Percentiles rank a stretch among this genome's conserved stretches.
Conservation (phyloP, 2,113 vertebrate species). For the Coptodon bakossiorum region DNA sequence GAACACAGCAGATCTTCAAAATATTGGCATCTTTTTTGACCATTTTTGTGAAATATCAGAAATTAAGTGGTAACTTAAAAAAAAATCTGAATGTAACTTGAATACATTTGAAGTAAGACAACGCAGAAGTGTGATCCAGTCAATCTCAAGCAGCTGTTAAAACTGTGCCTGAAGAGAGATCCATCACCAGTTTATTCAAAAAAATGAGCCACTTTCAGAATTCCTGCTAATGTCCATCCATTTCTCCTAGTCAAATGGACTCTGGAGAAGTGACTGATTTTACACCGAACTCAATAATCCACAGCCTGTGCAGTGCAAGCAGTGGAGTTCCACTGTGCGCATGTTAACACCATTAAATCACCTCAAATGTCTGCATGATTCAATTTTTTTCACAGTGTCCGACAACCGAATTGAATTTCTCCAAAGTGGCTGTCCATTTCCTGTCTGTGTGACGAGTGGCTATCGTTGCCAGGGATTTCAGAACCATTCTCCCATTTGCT, state of each 20-base stretch:
- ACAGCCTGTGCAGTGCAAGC: slow-evolving; percentile 48
- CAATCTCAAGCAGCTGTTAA: slow-evolving; percentile 1
- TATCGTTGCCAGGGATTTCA: slow-evolving; percentile 46
- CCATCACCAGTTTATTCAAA: slow-evolving; percentile 45
- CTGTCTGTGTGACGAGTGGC: slow-evolving; percentile 69
- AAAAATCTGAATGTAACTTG: not conserved
- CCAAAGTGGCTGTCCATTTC: slow-evolving; percentile 76
- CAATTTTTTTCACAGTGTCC: slow-evolving; percentile 70
- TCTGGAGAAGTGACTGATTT: slow-evolving; percentile 69
- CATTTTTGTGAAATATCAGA: not conserved
- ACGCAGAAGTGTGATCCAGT: not conserved
- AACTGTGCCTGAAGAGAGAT: slow-evolving; percentile 12
- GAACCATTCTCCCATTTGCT: slow-evolving; percentile 53
- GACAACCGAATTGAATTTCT: slow-evolving; percentile 71
- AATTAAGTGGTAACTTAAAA: not conserved
- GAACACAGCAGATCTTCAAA: not conserved
- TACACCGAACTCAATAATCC: slow-evolving; percentile 66
- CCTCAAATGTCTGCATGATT: slow-evolving; percentile 73
- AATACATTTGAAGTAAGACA: not conserved
- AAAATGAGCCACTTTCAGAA: slow-evolving; percentile 60
- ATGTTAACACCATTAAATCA: slow-evolving; percentile 75
- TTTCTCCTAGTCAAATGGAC: slow-evolving; percentile 67
- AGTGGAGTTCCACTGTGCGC: slow-evolving; percentile 51
- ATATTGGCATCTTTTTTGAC: not conserved
- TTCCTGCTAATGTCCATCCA: slow-evolving; percentile 61